Conservation (phyloP, 2,797 vertebrate species). For the Mormyrus proboscirostris region DNA sequence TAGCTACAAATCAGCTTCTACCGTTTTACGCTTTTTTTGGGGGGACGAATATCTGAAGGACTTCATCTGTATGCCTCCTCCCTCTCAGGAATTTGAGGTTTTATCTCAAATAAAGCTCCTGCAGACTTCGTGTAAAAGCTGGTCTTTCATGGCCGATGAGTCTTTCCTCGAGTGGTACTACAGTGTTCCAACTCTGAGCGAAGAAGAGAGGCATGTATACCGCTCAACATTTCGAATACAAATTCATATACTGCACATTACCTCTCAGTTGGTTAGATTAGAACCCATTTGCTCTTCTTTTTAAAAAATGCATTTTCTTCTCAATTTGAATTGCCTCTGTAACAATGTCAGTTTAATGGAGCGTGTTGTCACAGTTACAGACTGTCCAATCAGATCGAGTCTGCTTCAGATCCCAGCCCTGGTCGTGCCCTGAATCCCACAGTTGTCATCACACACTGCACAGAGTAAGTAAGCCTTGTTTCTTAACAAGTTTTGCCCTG, state of each 20-base stretch:
- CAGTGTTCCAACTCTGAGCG: slow-evolving; percentile 63
- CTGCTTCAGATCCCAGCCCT: slow-evolving; percentile 57
- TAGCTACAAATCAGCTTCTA: not conserved
- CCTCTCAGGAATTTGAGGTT: slow-evolving; percentile 80
- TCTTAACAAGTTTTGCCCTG: not conserved
- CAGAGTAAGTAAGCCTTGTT: slow-evolving; percentile 63
- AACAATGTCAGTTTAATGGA: not conserved
- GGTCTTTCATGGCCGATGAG: slow-evolving; percentile 60
- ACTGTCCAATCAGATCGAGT: slow-evolving; percentile 78
- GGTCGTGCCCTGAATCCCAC: slow-evolving; percentile 59
- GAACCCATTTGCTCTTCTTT: not conserved
- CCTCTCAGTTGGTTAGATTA: not conserved
- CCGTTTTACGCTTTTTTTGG: not conserved
- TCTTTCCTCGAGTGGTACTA: slow-evolving; percentile 73
- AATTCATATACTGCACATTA: not conserved
- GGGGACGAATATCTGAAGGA: not conserved
- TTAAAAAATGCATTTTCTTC: not conserved
- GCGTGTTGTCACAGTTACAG: slow-evolving; percentile 63
- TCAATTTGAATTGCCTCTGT: not conserved
- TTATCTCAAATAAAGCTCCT: slow-evolving; percentile 80
- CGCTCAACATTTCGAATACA: not conserved
- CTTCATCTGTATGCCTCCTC: slow-evolving; percentile 15
- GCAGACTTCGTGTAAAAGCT: slow-evolving; percentile 78
- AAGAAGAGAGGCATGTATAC: slow-evolving; percentile 67
- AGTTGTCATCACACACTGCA: slow-evolving; percentile 78